Evolutionary conservation across 2,888 invertebrate species (phyloP).

Genomic region (Polymixis flavicincta): DNA sequence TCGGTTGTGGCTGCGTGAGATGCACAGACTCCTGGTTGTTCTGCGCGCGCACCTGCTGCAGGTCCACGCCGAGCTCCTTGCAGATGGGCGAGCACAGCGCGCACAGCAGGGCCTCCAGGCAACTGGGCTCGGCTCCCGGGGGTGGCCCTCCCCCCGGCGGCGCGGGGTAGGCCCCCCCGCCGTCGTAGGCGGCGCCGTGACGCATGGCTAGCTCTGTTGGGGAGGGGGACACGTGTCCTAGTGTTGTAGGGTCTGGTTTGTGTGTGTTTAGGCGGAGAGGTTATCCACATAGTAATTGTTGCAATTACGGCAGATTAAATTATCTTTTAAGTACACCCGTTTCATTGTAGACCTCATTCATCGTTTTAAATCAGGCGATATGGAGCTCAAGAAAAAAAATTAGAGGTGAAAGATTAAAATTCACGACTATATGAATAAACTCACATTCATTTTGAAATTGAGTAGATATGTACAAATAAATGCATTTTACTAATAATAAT

Average conservation of each 20-base stretch:
- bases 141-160: constrained; percentile 14
- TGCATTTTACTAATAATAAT: not conserved
- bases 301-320: too few relatives aligned
- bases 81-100: constrained; percentile 88
- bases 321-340: too few relatives aligned
- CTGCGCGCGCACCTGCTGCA: constrained; percentile 79
- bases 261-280: not conserved
- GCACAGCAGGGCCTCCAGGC: constrained; percentile 86
- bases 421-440: constrained; percentile 22
- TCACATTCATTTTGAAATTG: not conserved
- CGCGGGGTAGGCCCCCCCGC: constrained; percentile 60
- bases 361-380: too few relatives aligned
- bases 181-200: constrained; percentile 81
- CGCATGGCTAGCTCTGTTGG: constrained; percentile 85
- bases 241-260: constrained; percentile 10
- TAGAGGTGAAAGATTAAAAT: not conserved
- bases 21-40: constrained; percentile 79
- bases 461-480: not conserved
- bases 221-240: constrained; percentile 30
- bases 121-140: constrained; percentile 76
- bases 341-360: too few relatives aligned
- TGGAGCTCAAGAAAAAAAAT: too few relatives aligned
- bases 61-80: constrained; percentile 87
- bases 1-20: constrained; percentile 82
- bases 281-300: constrained; percentile 5